Percentiles rank a stretch among this genome's conserved stretches.
Conservation (phyloP, 2,888 invertebrate genomes). For the Sphecodes monilicornis region DNA sequence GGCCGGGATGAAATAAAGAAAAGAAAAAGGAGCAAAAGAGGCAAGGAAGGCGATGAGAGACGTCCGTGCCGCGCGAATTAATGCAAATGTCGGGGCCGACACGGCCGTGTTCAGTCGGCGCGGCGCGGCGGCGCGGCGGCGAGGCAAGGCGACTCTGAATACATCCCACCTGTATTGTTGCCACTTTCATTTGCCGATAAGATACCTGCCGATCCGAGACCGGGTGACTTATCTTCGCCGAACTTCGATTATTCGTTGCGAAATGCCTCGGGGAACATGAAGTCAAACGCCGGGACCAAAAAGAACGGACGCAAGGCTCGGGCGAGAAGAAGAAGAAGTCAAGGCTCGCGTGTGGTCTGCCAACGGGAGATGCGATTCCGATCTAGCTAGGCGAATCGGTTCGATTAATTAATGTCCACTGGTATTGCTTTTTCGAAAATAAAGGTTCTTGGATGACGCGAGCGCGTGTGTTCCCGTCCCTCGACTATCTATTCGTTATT, state of each 20-base stretch:
- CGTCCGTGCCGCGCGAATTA: constrained; percentile 38
- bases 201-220: constrained; percentile 31
- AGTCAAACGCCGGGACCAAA: constrained; percentile 37
- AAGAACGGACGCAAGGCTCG: constrained; percentile 17
- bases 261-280: constrained; percentile 46
- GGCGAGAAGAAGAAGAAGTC: constrained; percentile 36
- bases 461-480: neutral
- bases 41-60: constrained; percentile 16
- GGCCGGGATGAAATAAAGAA: neutral
- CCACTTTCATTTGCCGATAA: constrained; percentile 49
- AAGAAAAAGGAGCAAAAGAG: neutral
- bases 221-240: constrained; percentile 47
- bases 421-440: neutral
- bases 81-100: constrained; percentile 44
- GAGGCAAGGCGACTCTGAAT: constrained; percentile 14
- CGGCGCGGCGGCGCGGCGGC: neutral
- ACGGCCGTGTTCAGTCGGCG: constrained; percentile 2
- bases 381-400: constrained; percentile 35
- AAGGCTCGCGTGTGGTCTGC: constrained; percentile 67
- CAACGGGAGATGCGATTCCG: constrained; percentile 50
- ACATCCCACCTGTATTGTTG: constrained; percentile 48
- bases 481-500: neutral
- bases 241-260: constrained; percentile 61
- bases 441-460: neutral
- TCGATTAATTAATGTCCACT: constrained; percentile 3